These are phyloP conservation scores for Bradypodion ventrale DNA, from an alignment of 2,797 vertebrate species.

Conservation along the genomic window DNA sequence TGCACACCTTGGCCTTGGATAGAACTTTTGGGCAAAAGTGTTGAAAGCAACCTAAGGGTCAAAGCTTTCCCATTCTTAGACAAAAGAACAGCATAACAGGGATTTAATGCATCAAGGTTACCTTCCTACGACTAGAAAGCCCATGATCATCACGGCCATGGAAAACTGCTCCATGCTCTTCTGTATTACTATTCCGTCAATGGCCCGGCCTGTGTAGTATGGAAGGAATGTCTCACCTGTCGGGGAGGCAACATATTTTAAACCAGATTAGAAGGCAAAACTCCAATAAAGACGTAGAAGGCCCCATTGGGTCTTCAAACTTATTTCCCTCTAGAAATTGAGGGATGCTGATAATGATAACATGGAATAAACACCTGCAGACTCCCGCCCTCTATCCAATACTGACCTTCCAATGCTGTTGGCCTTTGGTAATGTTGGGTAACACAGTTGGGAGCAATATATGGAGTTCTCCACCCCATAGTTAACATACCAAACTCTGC, in stretches of 20 bases:
- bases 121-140: conserved; percentile 85
- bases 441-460: not conserved
- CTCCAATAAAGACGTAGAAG: not conserved
- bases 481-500: too few species aligned
- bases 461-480: too few species aligned
- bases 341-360: not conserved
- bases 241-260: conserved; percentile 2
- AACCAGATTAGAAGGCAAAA: not conserved
- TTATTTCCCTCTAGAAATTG: not conserved
- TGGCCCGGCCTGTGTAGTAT: conserved; percentile 88
- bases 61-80: not conserved
- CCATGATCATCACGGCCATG: conserved; percentile 79
- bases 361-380: not conserved
- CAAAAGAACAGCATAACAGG: not conserved
- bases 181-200: conserved; percentile 89
- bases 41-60: not conserved
- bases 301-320: not conserved
- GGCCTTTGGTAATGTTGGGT: too few species aligned
- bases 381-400: too few species aligned
- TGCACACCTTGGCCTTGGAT: not conserved
- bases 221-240: conserved; percentile 93
- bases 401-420: too few species aligned
- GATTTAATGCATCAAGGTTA: conserved; percentile 55
- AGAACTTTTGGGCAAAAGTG: too few species aligned
- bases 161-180: conserved; percentile 89